Evolutionary conservation across 1,140 invertebrate species (phyloP).

Genomic region (Pseudoatta argentina): DNA sequence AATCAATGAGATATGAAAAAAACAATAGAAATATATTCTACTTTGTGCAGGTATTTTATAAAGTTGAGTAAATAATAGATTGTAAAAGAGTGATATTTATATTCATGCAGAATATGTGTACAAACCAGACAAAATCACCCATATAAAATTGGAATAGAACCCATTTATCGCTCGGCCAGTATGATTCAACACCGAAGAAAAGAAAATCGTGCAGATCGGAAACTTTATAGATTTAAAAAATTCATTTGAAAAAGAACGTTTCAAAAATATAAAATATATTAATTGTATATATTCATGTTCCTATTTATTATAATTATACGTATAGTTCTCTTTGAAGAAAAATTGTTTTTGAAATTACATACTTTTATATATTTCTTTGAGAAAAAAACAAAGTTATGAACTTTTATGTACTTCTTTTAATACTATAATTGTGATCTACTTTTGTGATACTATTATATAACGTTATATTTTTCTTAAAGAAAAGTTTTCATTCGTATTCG

Average conservation of each 20-base stretch:
- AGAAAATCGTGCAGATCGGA: not conserved
- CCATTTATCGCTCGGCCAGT: not conserved
- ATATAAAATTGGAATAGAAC: slow-evolving; percentile 25
- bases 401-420: no score
- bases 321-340: not conserved
- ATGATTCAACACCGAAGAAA: not conserved
- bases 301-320: not conserved
- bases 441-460: no score
- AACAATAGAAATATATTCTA: not conserved
- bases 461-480: no score
- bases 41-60: not conserved
- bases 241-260: not conserved
- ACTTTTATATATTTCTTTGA: not conserved
- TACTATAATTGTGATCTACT: no score
- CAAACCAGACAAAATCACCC: not conserved
- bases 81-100: slow-evolving; percentile 38
- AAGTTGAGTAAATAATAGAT: slow-evolving; percentile 30
- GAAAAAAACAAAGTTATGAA: not conserved
- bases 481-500: no score
- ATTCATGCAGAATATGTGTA: slow-evolving; percentile 13
- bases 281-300: not conserved
- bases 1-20: slow-evolving; percentile 2
- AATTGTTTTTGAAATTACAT: not conserved
- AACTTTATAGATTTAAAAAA: slow-evolving; percentile 15
- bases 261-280: not conserved